Base-by-base conservation (phyloP, 2,888 invertebrate genomes). In the Eledone cirrhosa region DNA sequence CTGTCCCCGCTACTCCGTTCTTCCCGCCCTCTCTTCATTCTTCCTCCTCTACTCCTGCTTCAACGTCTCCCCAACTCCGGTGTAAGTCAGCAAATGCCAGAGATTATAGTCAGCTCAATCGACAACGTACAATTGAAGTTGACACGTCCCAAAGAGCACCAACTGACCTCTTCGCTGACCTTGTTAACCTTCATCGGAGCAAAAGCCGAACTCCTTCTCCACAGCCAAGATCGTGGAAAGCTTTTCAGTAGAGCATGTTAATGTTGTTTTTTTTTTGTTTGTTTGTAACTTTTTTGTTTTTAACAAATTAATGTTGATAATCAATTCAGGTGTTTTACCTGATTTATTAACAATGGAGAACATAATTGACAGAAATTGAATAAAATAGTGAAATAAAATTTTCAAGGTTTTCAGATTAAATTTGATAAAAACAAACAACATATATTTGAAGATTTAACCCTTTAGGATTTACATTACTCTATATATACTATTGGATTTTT, bases 201-300 rank as follows among this genome's bases (percentile, higher is more conserved):
- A 72, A 72, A 72, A 72, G 72, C 33, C 72, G 72, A 41, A 72
- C 72, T 41, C 72, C 72, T 31, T 72, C 72, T 72, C 72, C 72
- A 19, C 72, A 72, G 31, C 72, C 72, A 31, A 72, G 31, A 19
- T 41, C 31, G n/a, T 33, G 33, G 72, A 29, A 72, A 41, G 41
- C 72, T n/a, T 72, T 72, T 31, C 72, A 72, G n/a, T 72, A 72
- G 41, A 41, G 41, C 41, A 41, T 41, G 41, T 41, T 41, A 11
- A 8, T 41, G 11, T 8, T 41, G 1, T 33, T 33, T n/a, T 14
- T 29, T 67, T 4, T 67, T 8, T 67, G 27, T 27, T 67, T 67
- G 13, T 67, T 29, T 29, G 19, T 67, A 22, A 31, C 14, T 31
- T 14, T 67, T 5, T 3, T n/a, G 8, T 65, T 65, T 24, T n/a